These are phyloP conservation scores for Pinctada fucata DNA, from an alignment of 2,888 invertebrate species.

Conservation along the genomic window DNA sequence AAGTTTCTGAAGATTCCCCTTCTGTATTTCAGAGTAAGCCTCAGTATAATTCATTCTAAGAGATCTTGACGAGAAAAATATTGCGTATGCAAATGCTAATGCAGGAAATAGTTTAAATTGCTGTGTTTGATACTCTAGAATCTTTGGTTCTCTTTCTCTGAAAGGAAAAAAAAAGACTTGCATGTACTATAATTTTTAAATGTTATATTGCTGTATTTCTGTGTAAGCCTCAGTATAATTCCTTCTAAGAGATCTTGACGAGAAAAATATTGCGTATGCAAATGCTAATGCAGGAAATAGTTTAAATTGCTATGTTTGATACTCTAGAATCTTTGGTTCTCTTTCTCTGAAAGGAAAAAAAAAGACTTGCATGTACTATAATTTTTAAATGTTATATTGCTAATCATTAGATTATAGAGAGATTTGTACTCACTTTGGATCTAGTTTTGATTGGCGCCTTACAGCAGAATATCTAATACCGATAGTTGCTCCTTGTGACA, in stretches of 20 bases:
- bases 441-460: constrained; percentile 85
- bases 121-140: constrained; percentile 95
- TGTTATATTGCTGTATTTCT: too few relatives aligned
- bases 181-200: not conserved
- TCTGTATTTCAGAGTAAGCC: constrained; percentile 82
- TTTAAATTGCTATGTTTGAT: constrained; percentile 95
- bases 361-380: too few relatives aligned
- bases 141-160: constrained; percentile 75
- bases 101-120: constrained; percentile 93
- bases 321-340: constrained; percentile 85
- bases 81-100: constrained; percentile 88
- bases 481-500: constrained; percentile 91
- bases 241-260: not conserved
- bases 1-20: constrained; percentile 86
- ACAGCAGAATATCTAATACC: constrained; percentile 94
- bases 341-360: constrained; percentile 41
- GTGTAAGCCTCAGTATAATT: too few relatives aligned
- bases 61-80: constrained; percentile 80
- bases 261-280: not conserved
- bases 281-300: constrained; percentile 74
- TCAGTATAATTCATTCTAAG: constrained; percentile 62
- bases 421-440: constrained; percentile 53
- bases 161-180: not conserved
- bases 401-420: too few relatives aligned
- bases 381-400: constrained; percentile 19